Evolutionary conservation across 2,888 invertebrate species (phyloP), one percentile per base, ranked within the genome.

Genomic region (Xestia ashworthii): DNA sequence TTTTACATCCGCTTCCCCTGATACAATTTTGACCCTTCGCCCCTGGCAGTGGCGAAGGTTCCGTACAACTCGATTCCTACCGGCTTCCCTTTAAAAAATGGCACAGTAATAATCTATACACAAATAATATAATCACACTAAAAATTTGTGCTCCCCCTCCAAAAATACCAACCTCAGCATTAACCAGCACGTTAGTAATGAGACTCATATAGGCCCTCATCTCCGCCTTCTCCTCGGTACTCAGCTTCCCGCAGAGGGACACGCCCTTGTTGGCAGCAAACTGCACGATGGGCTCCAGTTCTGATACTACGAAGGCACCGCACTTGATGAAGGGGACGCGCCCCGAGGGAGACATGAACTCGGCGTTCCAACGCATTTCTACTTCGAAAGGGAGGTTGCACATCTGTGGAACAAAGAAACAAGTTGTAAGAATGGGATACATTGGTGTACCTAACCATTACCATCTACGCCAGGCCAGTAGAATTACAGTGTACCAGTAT

Each of bases 281-380:
- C 88, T 98, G 98, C 0, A 99, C 98, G 76, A 99, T 99, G 0
- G 98, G 98, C 91, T 99, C 99, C 90, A 99, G 97, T 92, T 99
- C 99, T 0, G 99, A 98, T 1, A 99, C 97, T 1, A 99, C 97
- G 91, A 99, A 99, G 0, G 98, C 98, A 0, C 99, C 99, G 86
- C 98, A 98, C 91, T 98, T 98, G 76, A 99, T 98, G 91, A 99
- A 99, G 0, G 99, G 99, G 0, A 99, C 98, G 88, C 98, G 98
- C 0, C 99, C 99, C 9, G 99, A 98, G 0, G 99, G 99, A 0
- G 99, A 99, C 99, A 99, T 99, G 92, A 98, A 98, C 92, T 99
- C 99, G 0, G 99, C 99, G 96, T 99, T 99, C 89, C 98, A 97
- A 83, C 98, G 97, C 89, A 98, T 98, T 86, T 98, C 98, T 9